These are phyloP conservation scores for Phataginus tetradactyla DNA, from an alignment of 2,797 vertebrate species.

Conservation along the genomic window DNA sequence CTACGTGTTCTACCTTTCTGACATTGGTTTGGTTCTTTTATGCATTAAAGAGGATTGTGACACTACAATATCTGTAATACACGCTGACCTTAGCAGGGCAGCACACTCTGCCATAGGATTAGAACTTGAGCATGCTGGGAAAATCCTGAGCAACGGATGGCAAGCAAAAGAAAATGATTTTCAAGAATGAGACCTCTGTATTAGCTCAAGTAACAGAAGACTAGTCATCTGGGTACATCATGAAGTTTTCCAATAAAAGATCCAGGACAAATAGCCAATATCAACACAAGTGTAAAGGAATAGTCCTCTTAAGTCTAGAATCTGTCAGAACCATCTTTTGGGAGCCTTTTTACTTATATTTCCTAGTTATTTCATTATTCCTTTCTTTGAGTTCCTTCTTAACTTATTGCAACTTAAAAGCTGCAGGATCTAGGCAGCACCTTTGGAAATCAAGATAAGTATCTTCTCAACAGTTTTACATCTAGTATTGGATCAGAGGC, in stretches of 20 bases:
- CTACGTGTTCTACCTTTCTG: constrained; percentile 24
- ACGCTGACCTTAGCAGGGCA: constrained; percentile 14
- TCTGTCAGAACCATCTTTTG: background rate
- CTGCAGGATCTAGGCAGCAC: background rate
- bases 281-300: background rate
- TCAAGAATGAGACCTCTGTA: background rate
- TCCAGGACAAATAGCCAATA: background rate
- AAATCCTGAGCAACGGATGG: background rate
- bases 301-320: background rate
- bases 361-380: background rate
- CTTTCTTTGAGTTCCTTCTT: background rate
- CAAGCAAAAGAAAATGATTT: constrained; percentile 25
- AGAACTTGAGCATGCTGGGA: constrained; percentile 6
- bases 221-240: background rate
- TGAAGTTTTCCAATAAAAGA: background rate
- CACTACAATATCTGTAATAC: constrained; percentile 8
- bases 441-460: constrained; percentile 40
- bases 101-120: background rate
- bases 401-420: background rate
- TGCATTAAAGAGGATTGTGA: constrained; percentile 43
- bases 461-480: background rate
- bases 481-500: background rate
- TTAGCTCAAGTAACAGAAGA: background rate
- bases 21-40: constrained; percentile 4
- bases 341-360: background rate